A percentile compares a stretch with the other conserved stretches of the same genome.
phyloP scores from a whole-genome alignment of 1,140 invertebrate species.

The Trachymyrmex septentrionalis region DNA sequence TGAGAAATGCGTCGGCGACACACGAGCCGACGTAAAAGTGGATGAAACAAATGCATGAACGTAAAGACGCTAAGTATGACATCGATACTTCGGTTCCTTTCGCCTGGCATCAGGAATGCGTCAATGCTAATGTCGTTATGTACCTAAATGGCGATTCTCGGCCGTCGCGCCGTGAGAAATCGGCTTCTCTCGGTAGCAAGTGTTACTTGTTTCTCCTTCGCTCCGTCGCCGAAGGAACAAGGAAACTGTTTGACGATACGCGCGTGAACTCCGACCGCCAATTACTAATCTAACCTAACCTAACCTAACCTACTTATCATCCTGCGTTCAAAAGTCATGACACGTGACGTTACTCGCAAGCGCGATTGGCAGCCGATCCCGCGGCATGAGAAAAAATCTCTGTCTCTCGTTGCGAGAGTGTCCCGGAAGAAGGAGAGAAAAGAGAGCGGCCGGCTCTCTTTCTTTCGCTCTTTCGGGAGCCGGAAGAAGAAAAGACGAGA shows the following conservation, averaged over 20 bases:
- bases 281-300: background rate
- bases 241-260: background rate
- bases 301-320: background rate
- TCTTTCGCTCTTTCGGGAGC: background rate
- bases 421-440: background rate
- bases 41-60: background rate
- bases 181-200: slow-evolving; percentile 15
- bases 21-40: background rate
- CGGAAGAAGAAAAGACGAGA: slow-evolving; percentile 18
- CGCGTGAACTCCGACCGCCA: background rate
- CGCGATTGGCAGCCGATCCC: background rate
- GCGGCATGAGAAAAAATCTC: background rate
- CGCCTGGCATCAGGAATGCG: background rate
- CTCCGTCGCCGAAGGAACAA: background rate
- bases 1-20: slow-evolving; percentile 42
- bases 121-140: background rate
- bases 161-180: slow-evolving; percentile 60
- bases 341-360: too few species aligned
- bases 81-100: slow-evolving; percentile 8
- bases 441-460: background rate
- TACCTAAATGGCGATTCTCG: background rate
- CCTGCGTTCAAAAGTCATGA: too few species aligned
- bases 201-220: background rate
- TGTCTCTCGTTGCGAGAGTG: background rate
- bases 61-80: slow-evolving; percentile 18